A percentile compares a stretch with the other conserved stretches of the same genome.
Evolutionary conservation across 2,113 vertebrate genomes (phyloP).

Genomic region (Opisthocomus hoazin): DNA sequence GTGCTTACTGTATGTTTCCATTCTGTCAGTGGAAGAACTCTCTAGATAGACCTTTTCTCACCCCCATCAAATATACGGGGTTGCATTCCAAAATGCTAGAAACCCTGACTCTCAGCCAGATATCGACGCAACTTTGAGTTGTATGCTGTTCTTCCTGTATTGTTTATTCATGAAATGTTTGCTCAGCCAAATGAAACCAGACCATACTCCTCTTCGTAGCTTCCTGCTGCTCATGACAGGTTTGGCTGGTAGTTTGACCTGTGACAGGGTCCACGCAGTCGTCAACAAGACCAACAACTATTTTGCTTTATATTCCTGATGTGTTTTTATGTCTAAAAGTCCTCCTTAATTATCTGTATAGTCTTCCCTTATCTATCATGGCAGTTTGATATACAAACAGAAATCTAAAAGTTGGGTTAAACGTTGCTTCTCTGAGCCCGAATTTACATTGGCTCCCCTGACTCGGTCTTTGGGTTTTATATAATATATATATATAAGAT

Average conservation of each 20-base stretch:
- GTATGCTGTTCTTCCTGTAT: neutral
- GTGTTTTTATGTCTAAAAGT: neutral
- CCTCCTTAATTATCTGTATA: neutral
- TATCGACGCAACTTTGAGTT: neutral
- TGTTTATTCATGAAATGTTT: neutral
- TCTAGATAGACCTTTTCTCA: neutral
- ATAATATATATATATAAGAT: too few species aligned
- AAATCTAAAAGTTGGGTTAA: neutral
- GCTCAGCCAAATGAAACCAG: neutral
- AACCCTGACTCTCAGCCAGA: neutral
- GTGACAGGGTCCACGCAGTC: constrained; percentile 14
- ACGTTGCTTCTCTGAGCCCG: neutral
- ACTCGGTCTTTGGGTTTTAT: neutral
- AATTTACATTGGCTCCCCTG: neutral
- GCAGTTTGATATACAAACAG: neutral
- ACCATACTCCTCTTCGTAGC: neutral
- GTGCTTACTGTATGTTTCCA: neutral
- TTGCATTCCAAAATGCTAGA: neutral
- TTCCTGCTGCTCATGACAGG: neutral
- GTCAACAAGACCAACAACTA: constrained; percentile 23
- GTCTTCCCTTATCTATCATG: neutral
- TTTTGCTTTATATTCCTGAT: neutral
- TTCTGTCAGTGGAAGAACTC: neutral
- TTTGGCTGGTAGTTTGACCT: constrained; percentile 31
- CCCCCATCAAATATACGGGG: accelerated